These are phyloP conservation scores for Zele albiditarsus DNA, from an alignment of 2,888 invertebrate species.

Conservation along the genomic window DNA sequence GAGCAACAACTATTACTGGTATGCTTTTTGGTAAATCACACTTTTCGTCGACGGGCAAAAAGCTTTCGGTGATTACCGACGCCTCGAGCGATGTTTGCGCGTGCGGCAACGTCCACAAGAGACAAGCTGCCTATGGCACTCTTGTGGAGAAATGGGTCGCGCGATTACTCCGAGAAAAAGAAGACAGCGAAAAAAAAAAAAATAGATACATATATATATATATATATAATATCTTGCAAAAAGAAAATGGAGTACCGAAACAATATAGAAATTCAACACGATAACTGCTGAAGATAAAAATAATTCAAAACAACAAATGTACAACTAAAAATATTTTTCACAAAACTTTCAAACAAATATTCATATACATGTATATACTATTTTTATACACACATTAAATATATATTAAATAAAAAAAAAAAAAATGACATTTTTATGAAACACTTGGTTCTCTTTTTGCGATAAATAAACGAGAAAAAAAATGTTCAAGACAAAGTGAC, in stretches of 20 bases:
- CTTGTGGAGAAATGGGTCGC: slow-evolving; percentile 45
- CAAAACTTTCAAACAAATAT: background rate
- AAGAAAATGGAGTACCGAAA: slow-evolving; percentile 4
- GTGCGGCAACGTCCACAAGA: slow-evolving; percentile 12
- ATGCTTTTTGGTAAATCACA: slow-evolving; percentile 36
- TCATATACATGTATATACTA: background rate
- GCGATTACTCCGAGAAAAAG: slow-evolving; percentile 40
- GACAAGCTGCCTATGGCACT: slow-evolving; percentile 18
- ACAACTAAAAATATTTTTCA: background rate
- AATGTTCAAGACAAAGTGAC: slow-evolving; percentile 5
- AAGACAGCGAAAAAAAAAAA: slow-evolving; percentile 4
- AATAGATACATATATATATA: background rate
- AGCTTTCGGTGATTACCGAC: slow-evolving; percentile 46
- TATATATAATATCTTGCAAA: background rate
- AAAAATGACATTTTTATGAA: background rate
- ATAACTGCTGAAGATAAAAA: slow-evolving; percentile 1
- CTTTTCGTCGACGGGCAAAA: slow-evolving; percentile 45
- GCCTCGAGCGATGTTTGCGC: slow-evolving; percentile 13
- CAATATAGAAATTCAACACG: slow-evolving; percentile 10
- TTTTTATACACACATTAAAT: background rate
- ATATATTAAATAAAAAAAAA: background rate
- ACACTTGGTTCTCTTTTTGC: background rate
- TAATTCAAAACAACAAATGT: background rate
- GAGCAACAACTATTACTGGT: slow-evolving; percentile 8
- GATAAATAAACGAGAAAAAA: slow-evolving; percentile 18